Base-by-base conservation (phyloP, 1,140 invertebrate genomes). In the Metaphire vulgaris region DNA sequence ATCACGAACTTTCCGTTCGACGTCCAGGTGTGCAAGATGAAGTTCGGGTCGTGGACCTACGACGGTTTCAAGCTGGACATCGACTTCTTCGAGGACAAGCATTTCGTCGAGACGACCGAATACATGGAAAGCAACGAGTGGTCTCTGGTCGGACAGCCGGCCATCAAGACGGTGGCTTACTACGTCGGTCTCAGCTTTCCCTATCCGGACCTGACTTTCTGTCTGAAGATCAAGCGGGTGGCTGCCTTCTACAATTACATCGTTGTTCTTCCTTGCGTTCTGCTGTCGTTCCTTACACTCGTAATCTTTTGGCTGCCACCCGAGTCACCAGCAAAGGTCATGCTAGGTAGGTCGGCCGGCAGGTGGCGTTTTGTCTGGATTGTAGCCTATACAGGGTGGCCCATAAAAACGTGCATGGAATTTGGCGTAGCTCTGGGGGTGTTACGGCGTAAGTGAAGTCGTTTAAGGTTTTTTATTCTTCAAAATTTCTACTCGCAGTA, bases 231-330 rank as follows among this genome's bases (percentile, higher is more conserved):
- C 6, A 80, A 81, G 69, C 76, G 86, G 33, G 82, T 84, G 76
- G 83, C 84, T 69, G 85, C 83, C 56, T 87, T 87, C 80, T 87
- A 87, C 77, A 86, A 83, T 74, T 86, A 85, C 79, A 87, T 86
- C 76, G 79, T 87, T 64, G 84, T 87, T n/a, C 79, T 87, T 68
- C 86, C 86, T 6, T 81, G 80, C 41, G 85, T 86, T 1, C 80
- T 87, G n/a, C 78, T 87, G 30, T 86, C 86, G n/a, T 85, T 81
- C 15, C 79, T 87, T 32, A 87, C 86, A 21, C 79, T 87, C 74
- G 85, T 86, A 21, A 80, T 87, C 6, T 87, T 87, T 80, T 87
- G 86, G 85, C 79, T 87, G 56, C 86, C 86, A 16, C 86, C 83
- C 14, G 86, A 87, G 78, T 86, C 85, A 26, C 86, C 86, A 41